Base-by-base conservation (phyloP, 2,797 vertebrate genomes). In the Australoheros facetus region DNA sequence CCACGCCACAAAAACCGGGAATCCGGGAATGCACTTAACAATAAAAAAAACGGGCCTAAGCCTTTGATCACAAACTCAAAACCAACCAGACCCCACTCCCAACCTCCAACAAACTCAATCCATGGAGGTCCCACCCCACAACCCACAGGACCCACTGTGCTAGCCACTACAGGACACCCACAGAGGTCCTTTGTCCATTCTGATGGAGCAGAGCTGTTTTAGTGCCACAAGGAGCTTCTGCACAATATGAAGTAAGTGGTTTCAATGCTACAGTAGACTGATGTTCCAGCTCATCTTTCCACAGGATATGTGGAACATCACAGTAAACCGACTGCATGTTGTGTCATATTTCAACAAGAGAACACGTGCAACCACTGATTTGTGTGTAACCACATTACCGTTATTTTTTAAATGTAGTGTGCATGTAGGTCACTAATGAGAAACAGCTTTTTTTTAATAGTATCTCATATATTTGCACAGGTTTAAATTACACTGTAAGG, bases 401-500 rank as follows among this genome's bases (percentile, higher is more conserved):
- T 28, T 57, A 30, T 64, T 57, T 77, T 66, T 48, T 26, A 12
- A 51, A 32, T 73, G 21, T 14, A 56, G 71, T 7, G 14, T 54
- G 9, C 26, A 77, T 54, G 75, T 19, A 56, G 73, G 73, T 73
- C 77, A 84, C 34, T 72, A 51, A 80, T 70, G 30, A 77, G 45
- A 57, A 54, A 76, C 32, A 26, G 37, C 32, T 56, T 32, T 34
- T 76, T 80, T 51, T 51, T 10, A 37, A 64, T 39, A 34, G 13
- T n/a, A 30, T 58, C 17, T 76, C 58, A 26, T 77, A 71, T 42
- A 19, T 81, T 86, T 79, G 37, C 26, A 34, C 17, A 39, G 72
- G 56, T 56, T 86, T 86, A 56, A 74, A 82, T 83, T 66, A 78
- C 76, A 62, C 78, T 48, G 17, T 80, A 80, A 79, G 88, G 80